A percentile compares a stretch with the other conserved stretches of the same genome.
Evolutionary conservation across 92 coral and sea anemone species (phyloP).

Genomic region (Meandrina meandrites): DNA sequence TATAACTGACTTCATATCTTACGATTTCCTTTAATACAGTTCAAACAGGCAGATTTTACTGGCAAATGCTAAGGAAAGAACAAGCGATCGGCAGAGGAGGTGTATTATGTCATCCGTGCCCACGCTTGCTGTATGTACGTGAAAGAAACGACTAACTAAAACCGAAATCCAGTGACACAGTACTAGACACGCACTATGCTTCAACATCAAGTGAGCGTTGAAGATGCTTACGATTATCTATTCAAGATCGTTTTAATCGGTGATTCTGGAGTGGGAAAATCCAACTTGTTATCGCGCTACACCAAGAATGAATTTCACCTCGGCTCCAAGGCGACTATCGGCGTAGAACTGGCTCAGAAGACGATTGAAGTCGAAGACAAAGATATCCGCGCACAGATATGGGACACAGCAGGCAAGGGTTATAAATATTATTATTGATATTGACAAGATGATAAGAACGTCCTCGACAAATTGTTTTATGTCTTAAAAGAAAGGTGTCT

Average conservation of each 20-base stretch:
- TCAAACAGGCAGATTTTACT: background rate
- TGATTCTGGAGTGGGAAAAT: slow-evolving; percentile 95
- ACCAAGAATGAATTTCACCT: slow-evolving; percentile 97
- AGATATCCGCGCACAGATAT: slow-evolving; percentile 91
- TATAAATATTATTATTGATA: background rate
- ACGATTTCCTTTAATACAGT: slow-evolving; percentile 6
- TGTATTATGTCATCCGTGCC: background rate
- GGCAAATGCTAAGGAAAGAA: background rate
- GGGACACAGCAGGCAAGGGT: slow-evolving; percentile 99
- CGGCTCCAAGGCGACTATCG: slow-evolving; percentile 98
- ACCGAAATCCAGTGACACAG: background rate
- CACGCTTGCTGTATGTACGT: background rate
- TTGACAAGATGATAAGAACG: background rate
- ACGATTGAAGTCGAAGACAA: slow-evolving; percentile 84
- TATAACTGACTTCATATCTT: background rate
- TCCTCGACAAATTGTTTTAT: background rate
- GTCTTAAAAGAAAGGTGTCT: background rate
- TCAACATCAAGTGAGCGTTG: slow-evolving; percentile 73
- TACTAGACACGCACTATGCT: slow-evolving; percentile 1
- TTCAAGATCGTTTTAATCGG: slow-evolving; percentile 86
- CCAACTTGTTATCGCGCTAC: slow-evolving; percentile 92
- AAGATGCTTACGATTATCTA: slow-evolving; percentile 79
- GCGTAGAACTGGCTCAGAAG: slow-evolving; percentile 98
- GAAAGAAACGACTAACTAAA: too few relatives aligned
- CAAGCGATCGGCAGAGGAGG: background rate